Conservation (phyloP, 2,888 invertebrate genomes). For the Cataglyphis altisquamis region DNA sequence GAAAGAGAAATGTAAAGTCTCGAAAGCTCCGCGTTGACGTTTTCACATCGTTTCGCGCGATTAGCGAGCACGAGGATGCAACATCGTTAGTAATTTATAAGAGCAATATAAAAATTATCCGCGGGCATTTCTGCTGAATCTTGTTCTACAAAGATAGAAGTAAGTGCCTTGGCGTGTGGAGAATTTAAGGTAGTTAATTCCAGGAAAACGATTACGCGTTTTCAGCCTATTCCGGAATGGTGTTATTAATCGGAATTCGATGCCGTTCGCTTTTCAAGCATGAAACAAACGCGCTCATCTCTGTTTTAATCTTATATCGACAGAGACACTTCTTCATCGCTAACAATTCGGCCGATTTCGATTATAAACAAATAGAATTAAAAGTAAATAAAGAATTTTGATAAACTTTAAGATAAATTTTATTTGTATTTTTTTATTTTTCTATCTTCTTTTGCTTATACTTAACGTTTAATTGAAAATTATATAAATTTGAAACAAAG, state of each 20-base stretch:
- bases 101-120: constrained; percentile 70
- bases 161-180: constrained; percentile 57
- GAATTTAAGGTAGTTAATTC: constrained; percentile 77
- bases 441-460: too few relatives aligned
- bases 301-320: constrained; percentile 11
- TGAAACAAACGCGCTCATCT: constrained; percentile 19
- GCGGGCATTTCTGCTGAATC: constrained; percentile 57
- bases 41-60: constrained; percentile 63
- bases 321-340: neutral
- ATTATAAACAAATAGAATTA: neutral
- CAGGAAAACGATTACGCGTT: constrained; percentile 65
- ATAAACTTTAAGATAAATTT: neutral
- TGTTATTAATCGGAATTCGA: constrained; percentile 64
- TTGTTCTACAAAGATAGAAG: constrained; percentile 49
- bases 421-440: too few relatives aligned
- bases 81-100: constrained; percentile 75
- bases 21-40: constrained; percentile 46
- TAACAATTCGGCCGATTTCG: neutral
- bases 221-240: constrained; percentile 57
- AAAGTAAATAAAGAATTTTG: neutral
- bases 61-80: constrained; percentile 66
- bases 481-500: too few relatives aligned
- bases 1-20: neutral
- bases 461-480: too few relatives aligned
- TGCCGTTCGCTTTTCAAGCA: constrained; percentile 38